Evolutionary conservation across 2,888 invertebrate species (phyloP).

Genomic region (Cephus runcator): DNA sequence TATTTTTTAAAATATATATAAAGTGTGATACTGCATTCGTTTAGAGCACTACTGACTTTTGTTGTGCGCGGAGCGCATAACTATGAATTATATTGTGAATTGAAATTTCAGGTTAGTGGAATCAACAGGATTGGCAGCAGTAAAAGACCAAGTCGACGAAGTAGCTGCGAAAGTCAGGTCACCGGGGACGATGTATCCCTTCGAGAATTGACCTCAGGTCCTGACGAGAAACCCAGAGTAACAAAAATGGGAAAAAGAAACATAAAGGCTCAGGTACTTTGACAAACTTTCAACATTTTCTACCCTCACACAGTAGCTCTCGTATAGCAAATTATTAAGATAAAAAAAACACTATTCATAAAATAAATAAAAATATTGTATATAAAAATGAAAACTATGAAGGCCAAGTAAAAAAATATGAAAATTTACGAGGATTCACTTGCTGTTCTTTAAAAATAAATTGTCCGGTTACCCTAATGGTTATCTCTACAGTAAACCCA

Average conservation of each 20-base stretch:
- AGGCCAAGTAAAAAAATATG: background rate
- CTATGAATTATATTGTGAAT: too few relatives aligned
- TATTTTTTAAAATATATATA: too few relatives aligned
- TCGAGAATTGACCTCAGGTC: slow-evolving; percentile 63
- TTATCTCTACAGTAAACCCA: background rate
- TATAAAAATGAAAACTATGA: background rate
- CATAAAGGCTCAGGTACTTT: slow-evolving; percentile 79
- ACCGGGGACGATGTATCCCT: slow-evolving; percentile 61
- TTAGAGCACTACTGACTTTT: too few relatives aligned
- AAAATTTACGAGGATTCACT: background rate
- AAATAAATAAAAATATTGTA: background rate
- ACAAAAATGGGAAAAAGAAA: slow-evolving; percentile 88
- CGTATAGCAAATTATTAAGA: background rate
- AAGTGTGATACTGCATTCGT: too few relatives aligned
- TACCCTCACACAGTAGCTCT: background rate
- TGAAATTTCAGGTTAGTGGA: slow-evolving; percentile 48
- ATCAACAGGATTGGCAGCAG: slow-evolving; percentile 54
- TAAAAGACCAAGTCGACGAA: slow-evolving; percentile 65
- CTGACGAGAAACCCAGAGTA: slow-evolving; percentile 67
- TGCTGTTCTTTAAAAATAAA: background rate
- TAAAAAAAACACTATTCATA: background rate
- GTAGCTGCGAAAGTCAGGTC: slow-evolving; percentile 67
- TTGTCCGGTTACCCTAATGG: background rate
- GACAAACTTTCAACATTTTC: background rate
- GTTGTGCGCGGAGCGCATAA: too few relatives aligned